Base-by-base conservation (phyloP, 1,140 invertebrate species). In the Uloborus diversus region DNA sequence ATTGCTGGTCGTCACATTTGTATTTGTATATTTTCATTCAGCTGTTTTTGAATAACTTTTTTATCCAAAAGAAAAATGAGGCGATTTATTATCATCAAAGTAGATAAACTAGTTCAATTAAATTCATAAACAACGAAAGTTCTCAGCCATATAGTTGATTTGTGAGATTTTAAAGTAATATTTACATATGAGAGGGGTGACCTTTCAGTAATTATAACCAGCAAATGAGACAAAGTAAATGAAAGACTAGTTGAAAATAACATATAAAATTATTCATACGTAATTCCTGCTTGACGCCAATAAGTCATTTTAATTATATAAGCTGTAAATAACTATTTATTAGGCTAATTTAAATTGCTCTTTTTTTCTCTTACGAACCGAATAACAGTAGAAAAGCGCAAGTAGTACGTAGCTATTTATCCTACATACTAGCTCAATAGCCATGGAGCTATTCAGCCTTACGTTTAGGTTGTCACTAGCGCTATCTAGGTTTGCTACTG, bases 271-370 rank as follows among this genome's bases (percentile, higher is more conserved):
- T 1, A 14, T 25, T 51, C 71, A 64, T 76, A 76, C 71, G 71
- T 37, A 37, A 76, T 25, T n/a, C 71, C 71, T 27, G 71, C 71
- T 65, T 76, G 71, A 33, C 71, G 25, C 71, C 71, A 76, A 13
- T 76, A 76, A 53, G 71, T 65, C 71, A 76, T 76, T 23, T n/a
- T 65, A 62, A 35, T 2, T 56, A 20, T 56, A 17, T 42, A 9
- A 9, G 17, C 17, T 17, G 17, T 42, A 9, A 42, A 7, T 9
- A 17, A 42, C 7, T 7, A 9, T 42, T 42, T 9, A 42, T 9
- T 9, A 9, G 7, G 7, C 17, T 42, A 42, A 17, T 42, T 42
- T 42, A 42, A 42, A 9, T 9, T 17, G 7, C 17, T 42, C 37
- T 42, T 53, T 17, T 53, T 23, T n/a, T 20, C 51, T 20, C 7